Percentiles rank a stretch among this genome's conserved stretches.
phyloP scores from a whole-genome alignment of 2,888 invertebrate genomes.

The Patella ulyssiponensis region DNA sequence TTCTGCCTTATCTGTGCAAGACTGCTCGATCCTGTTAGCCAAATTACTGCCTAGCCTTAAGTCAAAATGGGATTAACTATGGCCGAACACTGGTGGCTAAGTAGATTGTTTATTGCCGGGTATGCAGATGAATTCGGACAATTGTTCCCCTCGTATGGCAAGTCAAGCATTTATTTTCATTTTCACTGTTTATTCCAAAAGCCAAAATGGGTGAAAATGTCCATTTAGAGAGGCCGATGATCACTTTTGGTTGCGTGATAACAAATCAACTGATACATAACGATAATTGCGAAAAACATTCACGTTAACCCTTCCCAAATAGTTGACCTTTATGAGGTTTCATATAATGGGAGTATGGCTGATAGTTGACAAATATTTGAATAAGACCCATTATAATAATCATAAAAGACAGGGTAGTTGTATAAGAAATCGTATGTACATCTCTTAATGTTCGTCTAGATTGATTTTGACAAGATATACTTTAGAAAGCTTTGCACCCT shows the following conservation, averaged over 20 bases:
- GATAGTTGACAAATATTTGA: too few species aligned
- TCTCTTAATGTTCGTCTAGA: too few species aligned
- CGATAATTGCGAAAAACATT: background rate
- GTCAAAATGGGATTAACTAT: constrained; percentile 26
- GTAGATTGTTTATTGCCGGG: constrained; percentile 23
- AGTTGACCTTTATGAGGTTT: constrained; percentile 6
- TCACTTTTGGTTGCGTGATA: too few species aligned
- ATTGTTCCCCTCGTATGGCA: background rate
- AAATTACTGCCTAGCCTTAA: constrained; percentile 14
- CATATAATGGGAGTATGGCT: background rate
- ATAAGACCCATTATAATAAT: too few species aligned
- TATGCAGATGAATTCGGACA: background rate
- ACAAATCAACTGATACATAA: too few species aligned
- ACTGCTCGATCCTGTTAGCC: constrained; percentile 26
- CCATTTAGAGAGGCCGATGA: background rate
- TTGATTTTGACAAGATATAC: too few species aligned
- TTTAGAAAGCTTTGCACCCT: too few species aligned
- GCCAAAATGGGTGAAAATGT: constrained; percentile 3
- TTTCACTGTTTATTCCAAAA: background rate
- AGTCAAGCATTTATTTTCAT: constrained; percentile 5
- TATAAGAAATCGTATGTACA: too few species aligned
- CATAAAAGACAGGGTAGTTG: too few species aligned
- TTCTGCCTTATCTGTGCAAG: constrained; percentile 23
- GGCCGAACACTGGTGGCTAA: constrained; percentile 16
- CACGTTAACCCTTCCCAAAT: background rate